These are phyloP conservation scores for Sus cebifrons DNA, from an alignment of 2,797 vertebrate genomes.

Conservation along the genomic window DNA sequence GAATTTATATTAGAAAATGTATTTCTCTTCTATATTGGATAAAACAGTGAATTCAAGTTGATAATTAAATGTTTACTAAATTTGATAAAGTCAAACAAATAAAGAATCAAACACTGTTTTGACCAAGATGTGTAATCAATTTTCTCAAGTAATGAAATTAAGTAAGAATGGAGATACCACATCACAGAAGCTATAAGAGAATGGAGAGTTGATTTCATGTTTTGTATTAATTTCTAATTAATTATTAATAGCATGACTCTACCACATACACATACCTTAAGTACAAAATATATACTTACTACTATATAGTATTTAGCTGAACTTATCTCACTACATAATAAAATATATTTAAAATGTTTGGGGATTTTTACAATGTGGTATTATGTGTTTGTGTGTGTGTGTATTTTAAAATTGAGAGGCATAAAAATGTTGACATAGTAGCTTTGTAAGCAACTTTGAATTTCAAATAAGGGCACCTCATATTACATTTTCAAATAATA, in stretches of 20 bases:
- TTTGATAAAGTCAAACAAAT: slow-evolving; percentile 23
- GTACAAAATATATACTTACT: neutral
- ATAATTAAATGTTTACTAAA: slow-evolving; percentile 61
- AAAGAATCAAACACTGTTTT: slow-evolving; percentile 31
- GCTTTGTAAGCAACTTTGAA: neutral
- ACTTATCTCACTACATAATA: neutral
- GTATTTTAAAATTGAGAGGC: neutral
- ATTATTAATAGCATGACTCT: neutral
- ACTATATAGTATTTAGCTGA: neutral
- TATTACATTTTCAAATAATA: neutral
- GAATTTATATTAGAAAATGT: slow-evolving; percentile 73
- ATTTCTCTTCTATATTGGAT: slow-evolving; percentile 43
- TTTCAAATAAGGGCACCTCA: neutral
- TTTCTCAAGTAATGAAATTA: neutral
- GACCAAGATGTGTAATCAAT: neutral
- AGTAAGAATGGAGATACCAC: neutral
- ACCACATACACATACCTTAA: neutral
- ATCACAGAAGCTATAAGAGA: neutral
- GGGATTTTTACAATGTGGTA: neutral
- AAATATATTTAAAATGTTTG: slow-evolving; percentile 10
- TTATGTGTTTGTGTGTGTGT: neutral
- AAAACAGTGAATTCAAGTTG: slow-evolving; percentile 35
- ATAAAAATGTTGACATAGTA: slow-evolving; percentile 11
- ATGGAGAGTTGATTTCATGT: neutral
- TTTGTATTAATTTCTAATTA: neutral